A percentile compares a stretch with the other conserved stretches of the same genome.
Conservation (phyloP, 2,888 invertebrate species). For the Athalia cordata region DNA sequence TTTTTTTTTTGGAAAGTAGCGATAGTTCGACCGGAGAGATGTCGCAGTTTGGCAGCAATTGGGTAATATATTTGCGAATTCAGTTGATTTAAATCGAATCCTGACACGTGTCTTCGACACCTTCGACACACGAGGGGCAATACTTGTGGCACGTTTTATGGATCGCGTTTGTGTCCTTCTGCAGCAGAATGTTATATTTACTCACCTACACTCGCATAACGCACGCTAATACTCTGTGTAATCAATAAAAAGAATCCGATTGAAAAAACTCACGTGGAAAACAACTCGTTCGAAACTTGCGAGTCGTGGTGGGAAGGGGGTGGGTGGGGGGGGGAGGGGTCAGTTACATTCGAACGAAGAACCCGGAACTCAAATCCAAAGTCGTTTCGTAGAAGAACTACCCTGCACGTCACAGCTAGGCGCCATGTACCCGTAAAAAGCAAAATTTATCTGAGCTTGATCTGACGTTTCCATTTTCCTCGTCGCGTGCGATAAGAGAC, state of each 20-base stretch:
- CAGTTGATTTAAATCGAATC: conserved; percentile 28
- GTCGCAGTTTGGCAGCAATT: conserved; percentile 41
- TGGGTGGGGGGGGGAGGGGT: background rate
- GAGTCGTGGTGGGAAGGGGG: background rate
- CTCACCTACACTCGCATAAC: no score
- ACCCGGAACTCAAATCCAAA: conserved; percentile 9
- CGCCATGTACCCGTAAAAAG: conserved; percentile 25
- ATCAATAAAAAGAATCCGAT: background rate
- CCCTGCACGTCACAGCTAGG: background rate
- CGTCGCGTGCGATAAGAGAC: conserved; percentile 42
- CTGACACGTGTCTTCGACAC: conserved; percentile 40
- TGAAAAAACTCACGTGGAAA: background rate
- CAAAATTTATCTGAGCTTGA: conserved; percentile 36
- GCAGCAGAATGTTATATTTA: background rate
- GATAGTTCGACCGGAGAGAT: conserved; percentile 5
- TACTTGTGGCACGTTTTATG: conserved; percentile 16
- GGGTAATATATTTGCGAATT: conserved; percentile 36
- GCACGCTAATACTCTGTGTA: background rate
- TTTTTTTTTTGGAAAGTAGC: background rate
- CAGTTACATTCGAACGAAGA: background rate
- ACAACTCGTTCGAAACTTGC: background rate
- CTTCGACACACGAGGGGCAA: conserved; percentile 16
- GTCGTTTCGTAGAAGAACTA: conserved; percentile 14
- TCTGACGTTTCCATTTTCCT: conserved; percentile 40
- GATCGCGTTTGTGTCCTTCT: conserved; percentile 30